Conservation (phyloP, 2,888 invertebrate species). For the Pseudococcus viburni region DNA sequence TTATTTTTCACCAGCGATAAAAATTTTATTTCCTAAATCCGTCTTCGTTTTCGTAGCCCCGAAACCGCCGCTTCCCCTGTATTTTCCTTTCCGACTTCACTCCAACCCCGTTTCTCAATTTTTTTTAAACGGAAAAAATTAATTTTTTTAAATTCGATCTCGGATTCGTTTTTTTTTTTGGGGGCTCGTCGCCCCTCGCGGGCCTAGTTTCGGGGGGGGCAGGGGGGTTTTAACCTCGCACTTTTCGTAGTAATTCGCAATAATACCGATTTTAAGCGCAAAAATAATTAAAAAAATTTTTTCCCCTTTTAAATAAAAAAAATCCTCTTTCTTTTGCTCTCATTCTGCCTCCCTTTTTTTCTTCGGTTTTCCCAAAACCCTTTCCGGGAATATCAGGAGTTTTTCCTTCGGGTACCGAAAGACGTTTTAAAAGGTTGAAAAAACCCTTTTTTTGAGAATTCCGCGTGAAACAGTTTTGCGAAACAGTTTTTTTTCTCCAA, state of each 20-base stretch:
- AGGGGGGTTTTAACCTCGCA: not conserved
- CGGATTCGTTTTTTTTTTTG: not conserved
- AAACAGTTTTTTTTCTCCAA: too few species aligned
- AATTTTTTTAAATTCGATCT: not conserved
- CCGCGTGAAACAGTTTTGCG: too few species aligned
- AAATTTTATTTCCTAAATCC: constrained; percentile 16
- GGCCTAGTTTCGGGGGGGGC: not conserved
- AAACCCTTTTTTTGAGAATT: not conserved
- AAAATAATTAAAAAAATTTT: constrained; percentile 12
- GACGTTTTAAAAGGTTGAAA: not conserved
- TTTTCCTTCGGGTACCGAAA: not conserved
- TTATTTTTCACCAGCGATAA: not conserved
- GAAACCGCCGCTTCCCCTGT: not conserved
- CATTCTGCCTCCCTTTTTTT: not conserved
- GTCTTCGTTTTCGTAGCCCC: not conserved
- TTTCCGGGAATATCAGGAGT: not conserved
- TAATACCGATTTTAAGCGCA: not conserved
- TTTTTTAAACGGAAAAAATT: not conserved
- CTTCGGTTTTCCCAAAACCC: not conserved
- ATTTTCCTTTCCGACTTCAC: not conserved
- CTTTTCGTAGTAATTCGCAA: constrained; percentile 10
- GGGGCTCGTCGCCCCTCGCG: not conserved
- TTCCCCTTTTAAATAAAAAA: not conserved
- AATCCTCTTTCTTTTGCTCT: not conserved
- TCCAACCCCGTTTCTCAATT: not conserved